Conservation (phyloP, 2,888 invertebrate genomes). For the Agelastica alni region DNA sequence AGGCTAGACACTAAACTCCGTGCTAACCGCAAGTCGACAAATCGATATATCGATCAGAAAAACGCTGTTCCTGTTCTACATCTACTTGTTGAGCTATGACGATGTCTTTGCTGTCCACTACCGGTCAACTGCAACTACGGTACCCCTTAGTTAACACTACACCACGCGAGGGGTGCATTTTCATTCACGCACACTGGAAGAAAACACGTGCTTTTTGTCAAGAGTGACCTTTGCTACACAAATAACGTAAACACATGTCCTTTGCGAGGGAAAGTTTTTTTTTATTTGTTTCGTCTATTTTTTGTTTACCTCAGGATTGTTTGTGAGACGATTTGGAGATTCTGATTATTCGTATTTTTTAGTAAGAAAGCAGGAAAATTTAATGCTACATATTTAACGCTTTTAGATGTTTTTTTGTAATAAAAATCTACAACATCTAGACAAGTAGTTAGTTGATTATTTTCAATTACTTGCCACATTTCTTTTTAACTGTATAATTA, state of each 20-base stretch:
- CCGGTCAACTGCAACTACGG: constrained; percentile 40
- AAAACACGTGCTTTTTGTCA: constrained; percentile 20
- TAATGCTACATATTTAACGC: no score
- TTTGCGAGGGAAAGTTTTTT: constrained; percentile 27
- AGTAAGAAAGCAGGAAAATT: no score
- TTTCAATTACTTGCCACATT: no score
- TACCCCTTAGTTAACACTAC: constrained; percentile 41
- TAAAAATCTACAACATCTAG: no score
- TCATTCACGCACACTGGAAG: constrained; percentile 47
- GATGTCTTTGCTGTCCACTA: constrained; percentile 36
- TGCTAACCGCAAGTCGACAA: constrained; percentile 38
- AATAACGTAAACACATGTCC: constrained; percentile 32
- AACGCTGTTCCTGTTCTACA: constrained; percentile 52
- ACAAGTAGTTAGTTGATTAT: no score
- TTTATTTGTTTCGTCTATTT: not conserved
- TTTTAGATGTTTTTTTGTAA: no score
- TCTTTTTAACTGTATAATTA: no score
- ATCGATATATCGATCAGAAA: constrained; percentile 56
- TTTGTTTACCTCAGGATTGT: no score
- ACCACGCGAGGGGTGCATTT: constrained; percentile 47
- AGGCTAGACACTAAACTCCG: constrained; percentile 14
- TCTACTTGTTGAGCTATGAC: constrained; percentile 55
- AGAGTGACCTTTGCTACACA: constrained; percentile 36
- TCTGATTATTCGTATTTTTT: no score
- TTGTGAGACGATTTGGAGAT: no score